Base-by-base conservation (phyloP, 2,113 vertebrate genomes). In the Nesospiza acunhae region DNA sequence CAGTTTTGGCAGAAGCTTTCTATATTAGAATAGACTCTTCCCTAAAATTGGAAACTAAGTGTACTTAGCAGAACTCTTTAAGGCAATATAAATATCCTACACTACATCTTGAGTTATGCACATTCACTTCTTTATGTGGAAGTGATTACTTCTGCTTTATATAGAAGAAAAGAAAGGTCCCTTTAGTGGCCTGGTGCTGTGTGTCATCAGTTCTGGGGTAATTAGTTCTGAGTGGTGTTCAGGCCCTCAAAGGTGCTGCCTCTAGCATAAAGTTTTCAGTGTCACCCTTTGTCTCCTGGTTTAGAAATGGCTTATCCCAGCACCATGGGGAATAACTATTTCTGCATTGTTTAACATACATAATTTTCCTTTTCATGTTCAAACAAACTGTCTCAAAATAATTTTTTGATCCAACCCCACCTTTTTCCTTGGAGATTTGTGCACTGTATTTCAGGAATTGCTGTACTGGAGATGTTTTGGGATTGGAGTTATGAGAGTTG, bases 1-100 rank as follows among this genome's bases (percentile, higher is more conserved):
- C n/a, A 87, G 59, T 92, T 96, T 89, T 79, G 64, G 88, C 80
- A 82, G 86, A 94, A 93, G 62, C 88, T 95, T 96, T 94, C 89
- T 96, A 85, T 96, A 94, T 94, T 95, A 94, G 87, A 96, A 96
- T 92, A 96, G 94, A 76, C 63, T 93, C n/a, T 94, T 96, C 96
- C 89, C 96, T 93, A 89, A 95, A 89, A 89, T 63, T 91, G 56
- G 91, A 95, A 95, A 90, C 80, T 49, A 95, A 97, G 94, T 88
- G 93, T 96, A 96, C 93, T 97, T 96, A 96, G 82, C 64, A 89
- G 88, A 95, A 82, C 73, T 93, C 55, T 92, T 70, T 52, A 81
- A 94, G 90, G 94, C 94, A 94, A 92, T 95, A 90, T 64, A 92
- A 88, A 31, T 58, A 3, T 55, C 64, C 80, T 90, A 72, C 27